Conservation (phyloP, 2,888 invertebrate species). For the Drosophila kambysellisi region DNA sequence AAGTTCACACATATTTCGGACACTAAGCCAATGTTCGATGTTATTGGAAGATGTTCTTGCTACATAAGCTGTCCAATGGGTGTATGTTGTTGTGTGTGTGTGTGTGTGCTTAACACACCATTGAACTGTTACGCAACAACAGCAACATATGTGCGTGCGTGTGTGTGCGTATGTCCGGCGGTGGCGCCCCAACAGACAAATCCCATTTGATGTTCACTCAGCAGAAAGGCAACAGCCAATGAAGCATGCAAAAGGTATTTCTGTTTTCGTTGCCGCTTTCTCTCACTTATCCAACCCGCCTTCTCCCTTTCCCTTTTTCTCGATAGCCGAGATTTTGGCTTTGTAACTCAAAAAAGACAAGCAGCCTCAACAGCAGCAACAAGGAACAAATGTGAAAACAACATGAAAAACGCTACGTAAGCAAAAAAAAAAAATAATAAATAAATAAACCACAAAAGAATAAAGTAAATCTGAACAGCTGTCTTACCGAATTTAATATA, state of each 20-base stretch:
- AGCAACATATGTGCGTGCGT: conserved; percentile 39
- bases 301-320: background rate
- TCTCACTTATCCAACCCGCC: background rate
- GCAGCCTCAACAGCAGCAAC: conserved; percentile 37
- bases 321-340: conserved; percentile 74
- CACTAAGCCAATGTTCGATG: conserved; percentile 62
- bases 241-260: conserved; percentile 81
- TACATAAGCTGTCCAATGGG: conserved; percentile 52
- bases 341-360: conserved; percentile 75
- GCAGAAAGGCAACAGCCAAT: conserved; percentile 79
- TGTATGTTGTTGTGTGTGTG: conserved; percentile 11
- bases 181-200: conserved; percentile 62
- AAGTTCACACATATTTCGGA: conserved; percentile 57
- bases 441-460: background rate
- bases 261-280: conserved; percentile 63
- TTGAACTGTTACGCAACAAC: conserved; percentile 74
- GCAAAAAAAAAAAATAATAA: conserved; percentile 23
- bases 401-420: conserved; percentile 65
- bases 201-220: conserved; percentile 81
- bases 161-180: conserved; percentile 60
- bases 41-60: conserved; percentile 56
- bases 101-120: conserved; percentile 71
- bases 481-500: background rate
- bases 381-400: conserved; percentile 77
- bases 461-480: background rate